phyloP scores from a whole-genome alignment of 2,888 invertebrate genomes.

The Callyntrura sp. region DNA sequence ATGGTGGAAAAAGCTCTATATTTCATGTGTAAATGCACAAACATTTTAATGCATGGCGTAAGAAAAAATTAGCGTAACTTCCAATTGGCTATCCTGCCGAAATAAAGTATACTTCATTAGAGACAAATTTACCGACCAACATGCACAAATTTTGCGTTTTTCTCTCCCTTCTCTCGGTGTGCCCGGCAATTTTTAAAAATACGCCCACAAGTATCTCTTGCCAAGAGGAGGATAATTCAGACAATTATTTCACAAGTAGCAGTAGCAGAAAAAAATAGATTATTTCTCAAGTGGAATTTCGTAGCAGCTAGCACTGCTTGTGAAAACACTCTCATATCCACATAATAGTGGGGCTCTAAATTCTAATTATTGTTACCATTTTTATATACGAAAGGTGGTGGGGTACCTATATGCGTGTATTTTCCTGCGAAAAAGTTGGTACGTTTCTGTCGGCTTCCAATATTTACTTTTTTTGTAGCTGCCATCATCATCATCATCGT shows the following conservation, averaged over 20 bases:
- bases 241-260: neutral
- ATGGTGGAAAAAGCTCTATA: too few species aligned
- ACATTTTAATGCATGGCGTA: too few species aligned
- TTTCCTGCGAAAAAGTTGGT: neutral
- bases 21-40: too few species aligned
- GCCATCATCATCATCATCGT: too few species aligned
- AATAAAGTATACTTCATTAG: slow-evolving; percentile 11
- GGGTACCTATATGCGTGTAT: neutral
- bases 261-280: too few species aligned
- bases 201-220: neutral
- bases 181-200: neutral
- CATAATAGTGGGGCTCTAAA: too few species aligned
- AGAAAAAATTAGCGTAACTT: too few species aligned
- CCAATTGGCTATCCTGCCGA: neutral
- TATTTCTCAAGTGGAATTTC: neutral
- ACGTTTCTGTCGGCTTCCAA: too few species aligned
- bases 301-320: neutral
- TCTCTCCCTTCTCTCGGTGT: neutral
- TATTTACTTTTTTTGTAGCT: too few species aligned
- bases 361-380: too few species aligned
- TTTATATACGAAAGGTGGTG: neutral
- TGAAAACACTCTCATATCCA: neutral
- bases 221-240: slow-evolving; percentile 8
- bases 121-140: neutral
- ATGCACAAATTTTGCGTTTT: neutral